Base-by-base conservation (phyloP, 2,888 invertebrate genomes). In the Synanthedon andrenaeformis region DNA sequence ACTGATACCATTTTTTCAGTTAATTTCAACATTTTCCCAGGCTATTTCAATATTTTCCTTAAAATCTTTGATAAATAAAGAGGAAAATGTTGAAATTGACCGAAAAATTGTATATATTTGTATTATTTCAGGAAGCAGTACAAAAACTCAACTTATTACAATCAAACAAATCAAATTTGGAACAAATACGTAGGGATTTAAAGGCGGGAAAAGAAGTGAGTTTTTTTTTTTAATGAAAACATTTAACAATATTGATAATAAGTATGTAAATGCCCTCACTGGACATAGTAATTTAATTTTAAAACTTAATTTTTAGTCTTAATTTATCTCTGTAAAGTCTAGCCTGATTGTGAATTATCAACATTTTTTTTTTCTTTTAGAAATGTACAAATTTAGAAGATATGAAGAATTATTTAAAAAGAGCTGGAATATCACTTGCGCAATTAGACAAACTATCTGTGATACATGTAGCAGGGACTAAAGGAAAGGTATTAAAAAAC, bases 391-490 rank as follows among this genome's bases (percentile, higher is more conserved):
- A 87, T 53, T 59, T 91, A 50, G 66, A 79, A 49, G 88, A 90
- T 48, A 90, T 89, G 63, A 70, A 83, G 55, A 90, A 89, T 57
- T 94, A 90, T 76, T 74, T 93, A 53, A 59, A 66, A 52, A 89
- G 93, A 57, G 90, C 90, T 42, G 95, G 94, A 17, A 72, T 95
- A 3, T 76, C 86, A 1, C 58, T 92, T 17, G 83, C 91, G 1
- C 90, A 91, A 58, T 74, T 97, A 54, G 93, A 95, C 64, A 82
- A 89, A 53, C 74, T 98, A 14, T 93, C 95, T 53, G 91, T 97
- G 49, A 96, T 99, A 68, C 99, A 99, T 86, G 93, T 99, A 5
- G 92, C 96, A 56, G 99, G 99, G 10, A 99, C 99, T 1, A 99
- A 99, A 84, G 99, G 99, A 53, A 99, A 99, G 88, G 91, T 90